These are phyloP conservation scores for Caenorhabditis panamensis DNA, from an alignment of 2,888 invertebrate genomes.

Conservation along the genomic window DNA sequence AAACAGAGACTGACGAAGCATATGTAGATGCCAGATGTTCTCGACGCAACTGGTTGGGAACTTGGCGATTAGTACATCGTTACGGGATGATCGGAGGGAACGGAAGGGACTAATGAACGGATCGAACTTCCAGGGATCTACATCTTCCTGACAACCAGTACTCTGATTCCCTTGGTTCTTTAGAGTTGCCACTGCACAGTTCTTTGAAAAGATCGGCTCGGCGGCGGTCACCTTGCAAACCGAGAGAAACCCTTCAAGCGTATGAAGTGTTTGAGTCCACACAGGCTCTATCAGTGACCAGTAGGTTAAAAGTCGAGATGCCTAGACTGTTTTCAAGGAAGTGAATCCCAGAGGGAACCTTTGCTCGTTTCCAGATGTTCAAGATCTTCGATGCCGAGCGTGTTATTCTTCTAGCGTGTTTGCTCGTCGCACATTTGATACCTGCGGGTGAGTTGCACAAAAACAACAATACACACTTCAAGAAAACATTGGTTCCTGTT, in stretches of 20 bases:
- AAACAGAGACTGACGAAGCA: not conserved
- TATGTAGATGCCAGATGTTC: slow-evolving; percentile 50
- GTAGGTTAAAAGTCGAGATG: not conserved
- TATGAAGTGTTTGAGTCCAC: slow-evolving; percentile 4
- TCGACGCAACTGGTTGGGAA: slow-evolving; percentile 43
- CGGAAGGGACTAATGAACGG: too few relatives aligned
- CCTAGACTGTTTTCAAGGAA: not conserved
- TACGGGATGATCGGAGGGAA: not conserved
- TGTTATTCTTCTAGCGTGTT: slow-evolving; percentile 34
- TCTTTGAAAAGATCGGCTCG: not conserved
- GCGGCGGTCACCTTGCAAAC: not conserved
- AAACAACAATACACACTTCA: slow-evolving; percentile 32
- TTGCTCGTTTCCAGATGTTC: slow-evolving; percentile 4
- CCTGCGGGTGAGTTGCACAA: slow-evolving; percentile 26
- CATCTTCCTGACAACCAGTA: too few relatives aligned
- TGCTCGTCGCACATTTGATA: slow-evolving; percentile 11
- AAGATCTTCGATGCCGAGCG: not conserved
- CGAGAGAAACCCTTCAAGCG: not conserved
- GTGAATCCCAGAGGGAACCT: not conserved
- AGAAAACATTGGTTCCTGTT: slow-evolving; percentile 5
- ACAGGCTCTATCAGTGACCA: not conserved
- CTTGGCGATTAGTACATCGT: slow-evolving; percentile 34
- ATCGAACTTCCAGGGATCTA: too few relatives aligned
- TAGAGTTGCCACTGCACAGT: not conserved
- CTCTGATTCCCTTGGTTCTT: too few relatives aligned